Percentiles rank a stretch among this genome's conserved stretches.
These are phyloP conservation scores for Onthophagus taurus DNA, from an alignment of 1,140 invertebrate species.

Conservation along the genomic window DNA sequence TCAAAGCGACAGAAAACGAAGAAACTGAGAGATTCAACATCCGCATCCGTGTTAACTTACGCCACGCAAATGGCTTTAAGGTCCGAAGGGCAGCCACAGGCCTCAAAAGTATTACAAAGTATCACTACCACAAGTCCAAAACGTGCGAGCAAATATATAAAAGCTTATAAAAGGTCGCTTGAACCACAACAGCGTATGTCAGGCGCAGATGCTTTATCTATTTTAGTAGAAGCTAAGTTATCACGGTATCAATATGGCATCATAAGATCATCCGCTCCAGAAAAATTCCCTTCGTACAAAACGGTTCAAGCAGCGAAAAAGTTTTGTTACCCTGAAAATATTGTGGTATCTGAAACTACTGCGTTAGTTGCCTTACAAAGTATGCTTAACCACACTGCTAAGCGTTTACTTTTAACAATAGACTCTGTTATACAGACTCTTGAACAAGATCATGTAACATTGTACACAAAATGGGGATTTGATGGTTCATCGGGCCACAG, in stretches of 20 bases:
- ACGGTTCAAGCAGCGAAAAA: conserved; percentile 2
- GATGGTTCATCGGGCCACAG: conserved; percentile 7
- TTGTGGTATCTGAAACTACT: background rate
- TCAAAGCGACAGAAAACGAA: too few relatives aligned
- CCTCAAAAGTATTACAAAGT: too few relatives aligned
- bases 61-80: too few relatives aligned
- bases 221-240: conserved; percentile 4
- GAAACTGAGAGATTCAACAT: too few relatives aligned
- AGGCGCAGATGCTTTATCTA: conserved; percentile 5
- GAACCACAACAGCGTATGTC: too few relatives aligned
- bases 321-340: conserved; percentile 8
- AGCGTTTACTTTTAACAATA: background rate
- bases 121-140: too few relatives aligned
- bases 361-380: conserved; percentile 2
- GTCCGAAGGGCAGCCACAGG: too few relatives aligned
- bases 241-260: background rate
- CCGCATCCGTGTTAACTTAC: too few relatives aligned
- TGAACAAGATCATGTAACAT: background rate
- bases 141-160: background rate
- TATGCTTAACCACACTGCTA: conserved; percentile 6
- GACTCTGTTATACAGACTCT: background rate
- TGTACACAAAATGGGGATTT: conserved; percentile 5
- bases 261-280: background rate
- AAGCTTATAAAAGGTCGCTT: conserved; percentile 1
- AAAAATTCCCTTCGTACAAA: conserved; percentile 7